Evolutionary conservation across 2,113 vertebrate species (phyloP), one percentile per base, ranked within the genome.

Genomic region (Xenotilapia longispinis): DNA sequence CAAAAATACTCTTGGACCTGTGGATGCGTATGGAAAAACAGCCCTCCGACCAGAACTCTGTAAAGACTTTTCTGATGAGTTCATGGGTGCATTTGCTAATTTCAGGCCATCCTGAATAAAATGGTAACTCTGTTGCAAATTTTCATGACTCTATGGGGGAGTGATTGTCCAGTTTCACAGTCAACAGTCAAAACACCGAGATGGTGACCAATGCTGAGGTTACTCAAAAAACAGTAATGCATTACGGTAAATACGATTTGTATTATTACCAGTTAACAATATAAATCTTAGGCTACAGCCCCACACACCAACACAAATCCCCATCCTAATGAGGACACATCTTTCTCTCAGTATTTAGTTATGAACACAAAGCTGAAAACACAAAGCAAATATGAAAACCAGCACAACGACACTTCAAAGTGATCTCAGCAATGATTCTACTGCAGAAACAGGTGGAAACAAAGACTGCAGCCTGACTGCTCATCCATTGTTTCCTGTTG

Each of bases 71-170:
- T 5, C 21, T 26, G 13, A 73, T 75, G 21, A 47, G 40, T 47
- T 75, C 23, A 45, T 26, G 21, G 68, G 40, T 0, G 8, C 21
- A 45, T 0, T 17, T 14, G 12, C 68, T 73, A 73, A 26, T 73
- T 73, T 45, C 8, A 73, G 68, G 40, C 21, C 1, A 28, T 0
- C 23, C 23, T 47, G 23, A 45, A 75, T 28, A 47, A 75, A 75
- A 28, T 26, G 23, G 15, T 47, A 28, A 47, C 2, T 28, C 40
- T 47, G 23, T 47, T 47, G 70, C 42, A 47, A 28, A 47, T 28
- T 47, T 0, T 75, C 14, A 17, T 47, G 14, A 75, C 10, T 47
- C 14, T 75, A 28, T 26, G 23, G 14, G 0, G 0, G 23, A 28
- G 15, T 47, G 40, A 28, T 10, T 17, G 36, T 45, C 38, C 40